Evolutionary conservation across 2,888 invertebrate genomes (phyloP).

Genomic region (Stramonita haemastoma): DNA sequence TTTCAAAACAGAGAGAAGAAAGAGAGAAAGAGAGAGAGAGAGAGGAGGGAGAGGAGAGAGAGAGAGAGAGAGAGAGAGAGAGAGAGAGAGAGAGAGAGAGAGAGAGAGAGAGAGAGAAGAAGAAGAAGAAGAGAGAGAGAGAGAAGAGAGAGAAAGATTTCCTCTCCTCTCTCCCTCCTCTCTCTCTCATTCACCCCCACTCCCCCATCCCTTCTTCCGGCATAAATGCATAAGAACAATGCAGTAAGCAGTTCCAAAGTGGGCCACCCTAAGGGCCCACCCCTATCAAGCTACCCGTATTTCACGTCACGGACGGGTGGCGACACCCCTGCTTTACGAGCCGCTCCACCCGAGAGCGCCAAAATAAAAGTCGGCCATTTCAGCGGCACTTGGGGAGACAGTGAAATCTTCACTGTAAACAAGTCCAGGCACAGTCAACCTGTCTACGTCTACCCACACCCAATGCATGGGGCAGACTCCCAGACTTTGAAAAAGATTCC

Average conservation of each 20-base stretch:
- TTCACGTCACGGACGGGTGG: constrained; percentile 21
- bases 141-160: background rate
- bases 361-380: constrained; percentile 21
- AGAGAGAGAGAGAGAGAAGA: background rate
- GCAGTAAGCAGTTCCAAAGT: constrained; percentile 1
- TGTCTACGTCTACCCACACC: background rate
- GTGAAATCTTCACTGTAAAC: constrained; percentile 16
- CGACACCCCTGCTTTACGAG: constrained; percentile 25
- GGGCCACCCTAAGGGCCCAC: constrained; percentile 1
- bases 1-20: no score
- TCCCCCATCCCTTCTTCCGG: background rate
- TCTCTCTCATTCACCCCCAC: background rate
- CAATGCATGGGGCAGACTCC: no score
- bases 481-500: no score
- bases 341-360: background rate
- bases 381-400: background rate
- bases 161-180: no score
- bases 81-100: no score
- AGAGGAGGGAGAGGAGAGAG: background rate
- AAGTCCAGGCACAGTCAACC: background rate
- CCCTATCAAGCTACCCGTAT: constrained; percentile 8
- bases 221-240: constrained; percentile 25
- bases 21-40: background rate
- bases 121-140: background rate
- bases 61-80: no score